Base-by-base conservation (phyloP, 2,113 vertebrate genomes). In the Leptobrachium leishanense region DNA sequence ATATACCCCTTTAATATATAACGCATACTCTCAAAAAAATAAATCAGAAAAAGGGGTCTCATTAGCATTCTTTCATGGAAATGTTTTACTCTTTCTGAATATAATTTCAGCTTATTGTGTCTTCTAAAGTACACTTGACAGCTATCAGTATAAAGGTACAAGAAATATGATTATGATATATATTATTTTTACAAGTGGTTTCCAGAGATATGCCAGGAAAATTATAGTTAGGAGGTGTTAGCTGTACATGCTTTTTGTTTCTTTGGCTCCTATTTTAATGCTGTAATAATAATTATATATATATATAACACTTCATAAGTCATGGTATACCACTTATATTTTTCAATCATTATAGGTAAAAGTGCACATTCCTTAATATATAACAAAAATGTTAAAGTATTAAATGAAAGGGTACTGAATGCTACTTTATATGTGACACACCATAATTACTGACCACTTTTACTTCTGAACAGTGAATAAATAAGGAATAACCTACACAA, bases 191-290 rank as follows among this genome's bases (percentile, higher is more conserved):
- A 59, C 70, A 74, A 46, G 53, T 65, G 53, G 70, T 74, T 80
- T 80, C n/a, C 42, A 9, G 20, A 74, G 59, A 74, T 31, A 74
- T 74, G 71, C 77, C 77, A 74, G 71, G 70, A 80, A 80, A 73
- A 57, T 43, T 65, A 62, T 68, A 46, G 65, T 20, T 68, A 74
- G 74, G 68, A 74, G 71, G 64, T 74, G 63, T 81, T 57, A 62
- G 78, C 20, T 73, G 11, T 74, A 81, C 3, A n/a, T 15, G 31
- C 44, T 46, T 73, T 44, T 53, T 55, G 11, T 46, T 54, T 6
- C 43, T 50, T 44, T 74, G 20, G 31, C 55, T 15, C 59, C 67
- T 43, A 53, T 46, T 74, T 44, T 70, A 68, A 13, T 13, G 5
- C 55, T 68, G 55, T 1, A 8, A 50, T 59, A 59, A 74, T 68